phyloP scores from a whole-genome alignment of 2,797 vertebrate species.

The Fistularia commersonii region DNA sequence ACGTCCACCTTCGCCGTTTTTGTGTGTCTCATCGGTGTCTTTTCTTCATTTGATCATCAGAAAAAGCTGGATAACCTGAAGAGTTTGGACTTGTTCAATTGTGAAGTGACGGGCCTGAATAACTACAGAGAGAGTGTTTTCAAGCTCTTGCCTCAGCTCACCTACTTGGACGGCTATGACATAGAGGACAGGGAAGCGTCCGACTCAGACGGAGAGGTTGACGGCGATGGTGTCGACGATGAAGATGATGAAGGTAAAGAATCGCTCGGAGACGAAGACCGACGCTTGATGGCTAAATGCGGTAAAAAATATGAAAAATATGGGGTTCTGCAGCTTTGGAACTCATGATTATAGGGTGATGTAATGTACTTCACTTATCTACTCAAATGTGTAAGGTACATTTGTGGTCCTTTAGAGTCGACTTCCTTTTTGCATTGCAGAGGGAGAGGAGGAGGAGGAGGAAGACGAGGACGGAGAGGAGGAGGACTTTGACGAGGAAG shows the following conservation, averaged over 20 bases:
- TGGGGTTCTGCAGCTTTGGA: too few relatives aligned
- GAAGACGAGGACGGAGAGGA: constrained; percentile 83
- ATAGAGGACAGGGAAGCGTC: constrained; percentile 85
- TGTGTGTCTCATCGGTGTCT: neutral
- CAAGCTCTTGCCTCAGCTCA: constrained; percentile 87
- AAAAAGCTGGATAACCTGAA: constrained; percentile 91
- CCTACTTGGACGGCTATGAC: constrained; percentile 89
- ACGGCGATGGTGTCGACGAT: constrained; percentile 80
- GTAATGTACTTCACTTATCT: too few relatives aligned
- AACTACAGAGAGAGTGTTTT: constrained; percentile 93
- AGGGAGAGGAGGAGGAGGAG: constrained; percentile 78
- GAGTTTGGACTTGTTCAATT: constrained; percentile 93
- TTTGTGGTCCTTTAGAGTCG: too few relatives aligned
- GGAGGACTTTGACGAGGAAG: constrained; percentile 82
- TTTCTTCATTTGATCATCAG: constrained; percentile 56
- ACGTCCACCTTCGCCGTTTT: too few relatives aligned
- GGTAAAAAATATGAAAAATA: too few relatives aligned
- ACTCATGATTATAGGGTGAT: too few relatives aligned
- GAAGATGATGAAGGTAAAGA: constrained; percentile 80
- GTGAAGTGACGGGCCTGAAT: constrained; percentile 90
- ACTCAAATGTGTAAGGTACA: too few relatives aligned
- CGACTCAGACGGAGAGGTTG: constrained; percentile 87
- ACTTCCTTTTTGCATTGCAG: constrained; percentile 39
- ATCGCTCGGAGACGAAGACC: too few relatives aligned
- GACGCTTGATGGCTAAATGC: too few relatives aligned